Percentiles rank a stretch among this genome's conserved stretches.
Conservation (phyloP, 2,888 invertebrate genomes). For the Boloria euphrosyne region DNA sequence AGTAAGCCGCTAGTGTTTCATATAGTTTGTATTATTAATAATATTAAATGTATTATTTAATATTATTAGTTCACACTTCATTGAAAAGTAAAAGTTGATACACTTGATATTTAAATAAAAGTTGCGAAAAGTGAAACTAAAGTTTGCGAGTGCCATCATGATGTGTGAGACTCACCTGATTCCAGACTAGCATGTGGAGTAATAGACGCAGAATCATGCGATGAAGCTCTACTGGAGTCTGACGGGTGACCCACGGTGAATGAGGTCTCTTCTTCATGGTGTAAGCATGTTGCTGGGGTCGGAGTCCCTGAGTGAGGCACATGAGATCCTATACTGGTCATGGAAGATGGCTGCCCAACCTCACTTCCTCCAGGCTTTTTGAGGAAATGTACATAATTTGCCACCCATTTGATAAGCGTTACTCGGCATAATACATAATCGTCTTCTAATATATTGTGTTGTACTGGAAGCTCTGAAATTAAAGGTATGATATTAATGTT, state of each 20-base stretch:
- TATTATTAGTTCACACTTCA: too few species aligned
- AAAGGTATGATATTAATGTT: background rate
- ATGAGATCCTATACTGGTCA: constrained; percentile 73
- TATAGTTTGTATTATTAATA: too few species aligned
- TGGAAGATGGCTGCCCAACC: constrained; percentile 72
- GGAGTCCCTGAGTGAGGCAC: constrained; percentile 67
- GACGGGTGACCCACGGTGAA: constrained; percentile 75
- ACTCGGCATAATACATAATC: constrained; percentile 89
- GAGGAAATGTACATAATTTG: constrained; percentile 90
- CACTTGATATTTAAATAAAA: too few species aligned
- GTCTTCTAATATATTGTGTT: constrained; percentile 87
- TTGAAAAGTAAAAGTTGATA: too few species aligned
- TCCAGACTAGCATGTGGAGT: constrained; percentile 84
- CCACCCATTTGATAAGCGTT: constrained; percentile 94
- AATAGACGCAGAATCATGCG: constrained; percentile 76
- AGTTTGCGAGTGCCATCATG: too few species aligned
- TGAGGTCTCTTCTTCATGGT: constrained; percentile 77
- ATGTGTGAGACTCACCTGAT: constrained; percentile 70
- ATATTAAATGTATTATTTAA: too few species aligned
- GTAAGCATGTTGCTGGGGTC: constrained; percentile 66
- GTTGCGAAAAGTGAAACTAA: too few species aligned
- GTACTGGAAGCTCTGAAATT: constrained; percentile 86
- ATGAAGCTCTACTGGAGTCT: constrained; percentile 76
- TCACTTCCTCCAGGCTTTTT: constrained; percentile 83
- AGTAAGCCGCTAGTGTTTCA: too few species aligned